phyloP scores from a whole-genome alignment of 64 coral and sea anemone species.

The Cladopsammia gracilis region DNA sequence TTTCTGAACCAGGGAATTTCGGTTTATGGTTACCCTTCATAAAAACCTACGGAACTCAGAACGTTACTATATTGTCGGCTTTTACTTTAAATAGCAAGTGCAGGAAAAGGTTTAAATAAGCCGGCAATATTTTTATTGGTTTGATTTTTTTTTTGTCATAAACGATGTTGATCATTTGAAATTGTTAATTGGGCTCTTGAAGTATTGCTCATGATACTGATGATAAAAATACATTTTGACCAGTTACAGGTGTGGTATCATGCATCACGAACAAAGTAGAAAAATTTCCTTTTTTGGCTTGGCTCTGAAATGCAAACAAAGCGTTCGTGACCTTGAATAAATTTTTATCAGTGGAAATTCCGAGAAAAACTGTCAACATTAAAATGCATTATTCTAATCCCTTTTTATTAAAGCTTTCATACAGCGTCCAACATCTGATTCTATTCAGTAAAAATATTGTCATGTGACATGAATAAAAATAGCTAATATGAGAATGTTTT shows the following conservation, averaged over 20 bases:
- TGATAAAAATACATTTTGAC: not conserved
- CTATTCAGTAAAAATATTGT: no score
- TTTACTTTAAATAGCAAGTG: not conserved
- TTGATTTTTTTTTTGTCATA: not conserved
- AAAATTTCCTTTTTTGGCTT: not conserved
- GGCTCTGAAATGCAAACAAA: not conserved
- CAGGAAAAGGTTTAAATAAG: not conserved
- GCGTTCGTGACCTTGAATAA: not conserved
- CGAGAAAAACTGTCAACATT: not conserved
- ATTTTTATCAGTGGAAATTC: not conserved
- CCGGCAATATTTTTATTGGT: not conserved
- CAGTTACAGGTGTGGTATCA: not conserved
- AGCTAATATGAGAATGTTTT: no score
- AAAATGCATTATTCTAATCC: not conserved
- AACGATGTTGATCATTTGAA: not conserved
- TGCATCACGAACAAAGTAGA: not conserved
- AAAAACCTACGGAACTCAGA: not conserved
- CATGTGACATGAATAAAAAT: no score
- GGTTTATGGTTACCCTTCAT: not conserved
- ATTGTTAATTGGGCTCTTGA: not conserved
- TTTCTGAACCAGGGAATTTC: not conserved
- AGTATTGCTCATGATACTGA: not conserved
- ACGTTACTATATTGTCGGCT: not conserved
- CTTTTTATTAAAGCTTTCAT: not conserved
- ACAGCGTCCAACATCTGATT: not conserved